These are phyloP conservation scores for Tadarida brasiliensis DNA, from an alignment of 2,797 vertebrate species.

Conservation along the genomic window DNA sequence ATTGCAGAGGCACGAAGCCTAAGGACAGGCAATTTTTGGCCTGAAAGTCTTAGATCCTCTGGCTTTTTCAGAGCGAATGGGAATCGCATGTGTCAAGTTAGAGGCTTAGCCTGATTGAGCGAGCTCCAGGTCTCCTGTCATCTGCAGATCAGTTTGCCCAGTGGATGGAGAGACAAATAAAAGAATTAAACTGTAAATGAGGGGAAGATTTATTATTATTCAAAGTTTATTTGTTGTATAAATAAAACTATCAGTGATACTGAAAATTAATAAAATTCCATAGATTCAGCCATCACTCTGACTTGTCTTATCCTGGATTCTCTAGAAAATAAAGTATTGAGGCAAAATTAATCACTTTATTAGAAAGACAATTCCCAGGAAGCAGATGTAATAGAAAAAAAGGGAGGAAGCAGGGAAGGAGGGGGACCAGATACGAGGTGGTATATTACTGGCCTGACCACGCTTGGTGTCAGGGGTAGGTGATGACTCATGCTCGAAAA, in stretches of 20 bases:
- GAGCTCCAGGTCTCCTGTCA: neutral
- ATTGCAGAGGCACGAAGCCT: neutral
- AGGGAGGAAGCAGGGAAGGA: neutral
- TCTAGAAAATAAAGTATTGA: neutral
- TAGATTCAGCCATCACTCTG: neutral
- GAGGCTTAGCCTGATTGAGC: neutral
- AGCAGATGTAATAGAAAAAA: neutral
- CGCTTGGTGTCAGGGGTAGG: neutral
- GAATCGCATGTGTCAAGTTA: neutral
- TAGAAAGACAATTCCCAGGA: neutral
- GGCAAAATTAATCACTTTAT: neutral
- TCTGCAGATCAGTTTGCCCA: neutral
- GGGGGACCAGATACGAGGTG: neutral
- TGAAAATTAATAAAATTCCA: neutral
- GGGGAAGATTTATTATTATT: neutral
- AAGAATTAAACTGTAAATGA: conserved; percentile 35
- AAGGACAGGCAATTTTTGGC: neutral
- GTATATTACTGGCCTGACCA: neutral
- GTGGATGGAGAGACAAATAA: conserved; percentile 36
- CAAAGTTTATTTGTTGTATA: neutral
- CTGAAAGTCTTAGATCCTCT: neutral
- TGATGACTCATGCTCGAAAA: neutral
- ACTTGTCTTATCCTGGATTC: neutral
- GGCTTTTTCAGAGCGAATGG: neutral
- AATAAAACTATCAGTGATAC: neutral